A percentile compares a stretch with the other conserved stretches of the same genome.
Conservation (phyloP, 2,888 invertebrate genomes). For the Pammene fasciana region DNA sequence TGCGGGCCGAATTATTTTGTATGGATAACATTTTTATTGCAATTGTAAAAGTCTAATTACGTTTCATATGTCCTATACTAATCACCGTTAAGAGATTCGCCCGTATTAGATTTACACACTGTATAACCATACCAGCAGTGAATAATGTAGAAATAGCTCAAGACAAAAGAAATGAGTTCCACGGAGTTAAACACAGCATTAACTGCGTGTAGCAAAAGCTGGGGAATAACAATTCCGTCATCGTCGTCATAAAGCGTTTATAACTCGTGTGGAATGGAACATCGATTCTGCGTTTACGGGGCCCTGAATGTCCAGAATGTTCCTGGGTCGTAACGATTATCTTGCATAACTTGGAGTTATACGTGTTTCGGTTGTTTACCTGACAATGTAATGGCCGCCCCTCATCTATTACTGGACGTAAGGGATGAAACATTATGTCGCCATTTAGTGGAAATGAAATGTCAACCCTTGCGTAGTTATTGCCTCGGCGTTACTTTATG, state of each 20-base stretch:
- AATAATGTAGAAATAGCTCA: constrained; percentile 38
- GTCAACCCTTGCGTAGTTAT: background rate
- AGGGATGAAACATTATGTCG: constrained; percentile 22
- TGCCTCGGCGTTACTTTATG: background rate
- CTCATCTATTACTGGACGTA: constrained; percentile 20
- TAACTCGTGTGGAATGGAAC: constrained; percentile 48
- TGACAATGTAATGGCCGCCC: constrained; percentile 16
- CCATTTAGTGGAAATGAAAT: constrained; percentile 18
- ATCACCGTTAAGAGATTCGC: too few species aligned
- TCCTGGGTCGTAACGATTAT: constrained; percentile 30
- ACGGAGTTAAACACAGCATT: constrained; percentile 33
- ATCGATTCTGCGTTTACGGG: constrained; percentile 53
- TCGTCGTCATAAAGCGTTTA: constrained; percentile 67
- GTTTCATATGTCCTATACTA: too few species aligned
- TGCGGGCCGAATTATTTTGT: too few species aligned
- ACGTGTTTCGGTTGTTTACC: constrained; percentile 34
- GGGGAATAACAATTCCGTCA: constrained; percentile 59
- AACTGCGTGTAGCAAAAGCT: constrained; percentile 44
- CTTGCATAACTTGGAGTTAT: constrained; percentile 29
- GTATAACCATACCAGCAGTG: background rate
- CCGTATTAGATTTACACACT: background rate
- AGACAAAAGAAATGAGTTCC: constrained; percentile 29
- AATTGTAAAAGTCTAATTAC: too few species aligned
- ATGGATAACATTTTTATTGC: too few species aligned
- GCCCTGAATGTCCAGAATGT: constrained; percentile 34